These are phyloP conservation scores for Ptyas mucosa DNA, from an alignment of 2,113 vertebrate genomes.

Conservation along the genomic window DNA sequence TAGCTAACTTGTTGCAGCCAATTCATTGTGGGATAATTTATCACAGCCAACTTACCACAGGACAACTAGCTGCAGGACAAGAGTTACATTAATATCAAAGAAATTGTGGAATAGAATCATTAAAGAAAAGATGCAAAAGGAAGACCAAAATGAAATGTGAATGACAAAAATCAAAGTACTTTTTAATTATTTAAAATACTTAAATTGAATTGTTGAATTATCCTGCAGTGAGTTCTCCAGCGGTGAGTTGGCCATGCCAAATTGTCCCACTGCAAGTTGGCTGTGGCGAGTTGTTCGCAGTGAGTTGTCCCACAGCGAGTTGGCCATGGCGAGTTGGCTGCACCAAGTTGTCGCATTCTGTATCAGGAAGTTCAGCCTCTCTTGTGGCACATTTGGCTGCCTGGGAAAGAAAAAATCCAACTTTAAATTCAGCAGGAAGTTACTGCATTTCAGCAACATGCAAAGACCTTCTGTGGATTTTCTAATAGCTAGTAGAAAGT, in stretches of 20 bases:
- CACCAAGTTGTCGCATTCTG: neutral
- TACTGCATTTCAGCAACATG: neutral
- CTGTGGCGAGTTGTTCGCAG: neutral
- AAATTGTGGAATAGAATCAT: neutral
- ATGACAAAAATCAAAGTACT: neutral
- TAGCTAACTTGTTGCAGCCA: no score
- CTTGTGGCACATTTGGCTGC: neutral
- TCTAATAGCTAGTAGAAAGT: neutral
- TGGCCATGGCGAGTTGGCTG: neutral
- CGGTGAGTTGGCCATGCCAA: no score
- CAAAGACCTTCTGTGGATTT: neutral
- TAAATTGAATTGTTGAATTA: neutral
- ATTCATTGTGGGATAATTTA: neutral
- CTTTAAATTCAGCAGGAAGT: neutral
- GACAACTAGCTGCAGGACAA: neutral
- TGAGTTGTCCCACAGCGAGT: neutral
- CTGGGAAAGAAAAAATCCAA: neutral
- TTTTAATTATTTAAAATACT: neutral
- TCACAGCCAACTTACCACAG: neutral
- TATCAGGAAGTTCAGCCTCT: neutral
- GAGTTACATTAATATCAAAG: neutral
- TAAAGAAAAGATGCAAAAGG: neutral
- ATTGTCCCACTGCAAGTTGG: no score
- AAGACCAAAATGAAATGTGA: neutral
- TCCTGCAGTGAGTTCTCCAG: neutral